Percentiles rank a stretch among this genome's conserved stretches.
These are phyloP conservation scores for Dicentrarchus labrax DNA, from an alignment of 2,113 vertebrate species.

Conservation along the genomic window DNA sequence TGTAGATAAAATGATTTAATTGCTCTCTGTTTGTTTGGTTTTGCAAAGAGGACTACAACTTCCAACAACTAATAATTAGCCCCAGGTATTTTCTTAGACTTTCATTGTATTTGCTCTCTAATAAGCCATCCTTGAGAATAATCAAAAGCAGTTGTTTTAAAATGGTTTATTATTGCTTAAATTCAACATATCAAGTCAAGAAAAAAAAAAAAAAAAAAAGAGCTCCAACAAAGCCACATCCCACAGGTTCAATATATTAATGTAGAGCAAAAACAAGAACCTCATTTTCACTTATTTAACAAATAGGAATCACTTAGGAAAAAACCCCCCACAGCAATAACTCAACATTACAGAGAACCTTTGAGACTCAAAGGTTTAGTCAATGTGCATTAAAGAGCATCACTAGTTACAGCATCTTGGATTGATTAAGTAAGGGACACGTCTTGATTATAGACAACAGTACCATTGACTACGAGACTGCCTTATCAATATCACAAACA, in stretches of 20 bases:
- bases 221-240: constrained; percentile 38
- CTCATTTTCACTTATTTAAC: background rate
- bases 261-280: constrained; percentile 39
- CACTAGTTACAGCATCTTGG: constrained; percentile 70
- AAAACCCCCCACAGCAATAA: constrained; percentile 22
- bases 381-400: constrained; percentile 8
- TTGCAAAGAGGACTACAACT: background rate
- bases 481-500: background rate
- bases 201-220: constrained; percentile 32
- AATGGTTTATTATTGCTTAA: constrained; percentile 57
- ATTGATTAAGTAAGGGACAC: constrained; percentile 30
- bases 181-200: constrained; percentile 42
- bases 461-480: background rate
- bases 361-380: background rate
- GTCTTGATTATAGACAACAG: constrained; percentile 32
- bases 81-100: background rate
- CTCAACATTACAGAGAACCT: background rate
- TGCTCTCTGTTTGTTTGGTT: background rate
- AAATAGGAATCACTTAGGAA: background rate
- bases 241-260: constrained; percentile 59
- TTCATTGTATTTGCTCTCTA: background rate
- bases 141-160: constrained; percentile 16
- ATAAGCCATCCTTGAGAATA: background rate
- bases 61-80: background rate
- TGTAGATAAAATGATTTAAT: background rate